Evolutionary conservation across 2,888 invertebrate genomes (phyloP), one percentile per base, ranked within the genome.

Genomic region (Chesias legatella): DNA sequence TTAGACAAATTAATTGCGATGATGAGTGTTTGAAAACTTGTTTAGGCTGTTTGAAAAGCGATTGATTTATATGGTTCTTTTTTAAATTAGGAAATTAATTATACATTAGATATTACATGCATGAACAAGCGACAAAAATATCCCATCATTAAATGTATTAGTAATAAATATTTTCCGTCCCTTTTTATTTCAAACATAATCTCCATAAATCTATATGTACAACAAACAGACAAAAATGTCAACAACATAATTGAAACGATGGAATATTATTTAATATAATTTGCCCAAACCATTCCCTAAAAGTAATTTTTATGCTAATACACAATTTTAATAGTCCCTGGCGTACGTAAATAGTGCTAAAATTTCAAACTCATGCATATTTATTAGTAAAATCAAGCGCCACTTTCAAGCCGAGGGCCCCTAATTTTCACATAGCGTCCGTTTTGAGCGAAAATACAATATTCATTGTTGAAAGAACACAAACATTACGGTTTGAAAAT

Each of bases 311-410:
- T 35, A 42, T 35, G 34, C 23, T 40, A 43, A 48, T 36, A 9
- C 21, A 32, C 11, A 23, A 43, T 41, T 46, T 43, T 36, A 45
- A 47, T 50, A 43, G 30, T 34, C 55, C 55, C 56, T 52, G 62
- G 60, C 54, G 57, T 56, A 58, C 51, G 53, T 52, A 59, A 62
- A 63, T 63, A 59, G 54, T 52, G 41, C 45, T 56, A 39, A 58
- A 60, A 59, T 61, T 63, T 56, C 33, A 55, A 53, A 42, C 53
- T 60, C 58, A 58, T 66, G 57, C 58, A 60, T 63, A 65, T 67
- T 65, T 60, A 67, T 65, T 58, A 56, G 53, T 49, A 58, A 66
- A 64, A 64, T 62, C 60, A 60, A 59, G 54, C 54, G 48, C 49
- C 52, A 51, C 50, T 65, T 58, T 56, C 40, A 48, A 55, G 45